Percentiles rank a stretch among this genome's conserved stretches.
These are phyloP conservation scores for Pogonocichla stellata DNA, from an alignment of 2,113 vertebrate species.

Conservation along the genomic window DNA sequence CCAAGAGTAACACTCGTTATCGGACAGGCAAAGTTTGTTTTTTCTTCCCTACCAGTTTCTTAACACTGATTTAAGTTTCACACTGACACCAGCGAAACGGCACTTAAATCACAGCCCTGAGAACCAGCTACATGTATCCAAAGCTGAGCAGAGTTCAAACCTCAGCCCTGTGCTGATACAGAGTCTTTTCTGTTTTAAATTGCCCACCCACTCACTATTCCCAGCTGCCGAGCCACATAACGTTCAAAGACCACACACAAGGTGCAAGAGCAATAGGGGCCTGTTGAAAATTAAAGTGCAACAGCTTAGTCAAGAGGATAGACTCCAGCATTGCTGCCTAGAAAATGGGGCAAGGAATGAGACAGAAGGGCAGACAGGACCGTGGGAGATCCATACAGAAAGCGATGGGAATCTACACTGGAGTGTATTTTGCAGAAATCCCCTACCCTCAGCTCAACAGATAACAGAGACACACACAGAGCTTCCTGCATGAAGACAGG, in stretches of 20 bases:
- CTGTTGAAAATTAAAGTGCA: slow-evolving; percentile 74
- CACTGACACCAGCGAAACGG: slow-evolving; percentile 32
- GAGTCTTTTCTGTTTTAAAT: slow-evolving; percentile 69
- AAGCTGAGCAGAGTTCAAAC: slow-evolving; percentile 73
- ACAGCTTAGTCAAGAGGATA: slow-evolving; percentile 32
- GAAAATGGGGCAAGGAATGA: slow-evolving; percentile 2
- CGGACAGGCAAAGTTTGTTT: background rate
- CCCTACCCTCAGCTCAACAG: background rate
- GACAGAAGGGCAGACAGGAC: background rate
- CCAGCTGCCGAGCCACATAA: slow-evolving; percentile 75
- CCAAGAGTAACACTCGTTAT: background rate
- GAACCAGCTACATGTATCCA: slow-evolving; percentile 52
- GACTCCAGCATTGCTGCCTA: slow-evolving; percentile 4
- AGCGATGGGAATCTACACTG: background rate
- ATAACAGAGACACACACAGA: background rate
- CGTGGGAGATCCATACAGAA: background rate
- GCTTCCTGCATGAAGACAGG: background rate
- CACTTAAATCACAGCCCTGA: slow-evolving; percentile 61
- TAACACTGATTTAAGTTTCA: slow-evolving; percentile 32
- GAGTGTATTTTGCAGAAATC: background rate
- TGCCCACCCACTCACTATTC: slow-evolving; percentile 72
- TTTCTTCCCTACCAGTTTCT: slow-evolving; percentile 4
- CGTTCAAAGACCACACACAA: slow-evolving; percentile 77
- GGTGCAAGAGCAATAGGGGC: slow-evolving; percentile 69
- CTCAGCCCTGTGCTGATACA: slow-evolving; percentile 71